Conservation (phyloP, 92 coral and sea anemone species). For the Ricordea florida region DNA sequence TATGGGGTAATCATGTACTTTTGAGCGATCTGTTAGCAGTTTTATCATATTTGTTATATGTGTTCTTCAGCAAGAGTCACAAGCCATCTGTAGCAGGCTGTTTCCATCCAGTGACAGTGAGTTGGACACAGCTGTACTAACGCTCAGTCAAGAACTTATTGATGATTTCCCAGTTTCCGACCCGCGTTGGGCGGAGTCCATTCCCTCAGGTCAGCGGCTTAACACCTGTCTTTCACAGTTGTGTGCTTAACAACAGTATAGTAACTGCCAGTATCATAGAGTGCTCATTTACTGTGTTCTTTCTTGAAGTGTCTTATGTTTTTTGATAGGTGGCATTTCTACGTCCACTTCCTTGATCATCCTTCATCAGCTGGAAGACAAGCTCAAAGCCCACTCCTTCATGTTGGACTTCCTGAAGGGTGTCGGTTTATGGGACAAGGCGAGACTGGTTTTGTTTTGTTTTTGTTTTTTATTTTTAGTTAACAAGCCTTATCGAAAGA, state of each 20-base stretch:
- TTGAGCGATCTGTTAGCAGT: neutral
- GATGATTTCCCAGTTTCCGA: slow-evolving; percentile 99
- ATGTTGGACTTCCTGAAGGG: slow-evolving; percentile 89
- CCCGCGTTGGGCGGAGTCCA: slow-evolving; percentile 99
- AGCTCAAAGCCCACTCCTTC: slow-evolving; percentile 92
- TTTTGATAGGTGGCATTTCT: slow-evolving; percentile 78
- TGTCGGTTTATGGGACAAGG: slow-evolving; percentile 87
- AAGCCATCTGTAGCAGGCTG: slow-evolving; percentile 59
- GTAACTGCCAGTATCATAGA: no score
- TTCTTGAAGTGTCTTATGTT: no score
- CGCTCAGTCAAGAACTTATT: slow-evolving; percentile 87
- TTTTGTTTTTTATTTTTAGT: no score
- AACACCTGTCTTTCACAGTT: no score
- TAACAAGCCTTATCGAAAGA: no score
- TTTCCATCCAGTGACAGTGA: slow-evolving; percentile 54
- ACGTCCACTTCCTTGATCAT: slow-evolving; percentile 93
- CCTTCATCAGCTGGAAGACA: slow-evolving; percentile 94
- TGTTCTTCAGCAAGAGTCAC: slow-evolving; percentile 74
- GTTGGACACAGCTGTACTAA: slow-evolving; percentile 75
- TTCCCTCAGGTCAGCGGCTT: slow-evolving; percentile 82
- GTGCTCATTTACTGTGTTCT: no score
- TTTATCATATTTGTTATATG: neutral
- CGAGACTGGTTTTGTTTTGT: slow-evolving; percentile 19
- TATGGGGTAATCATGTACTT: no score
- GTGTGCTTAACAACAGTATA: no score